Base-by-base conservation (phyloP, 2,113 vertebrate genomes). In the Genyomyrus donnyi region DNA sequence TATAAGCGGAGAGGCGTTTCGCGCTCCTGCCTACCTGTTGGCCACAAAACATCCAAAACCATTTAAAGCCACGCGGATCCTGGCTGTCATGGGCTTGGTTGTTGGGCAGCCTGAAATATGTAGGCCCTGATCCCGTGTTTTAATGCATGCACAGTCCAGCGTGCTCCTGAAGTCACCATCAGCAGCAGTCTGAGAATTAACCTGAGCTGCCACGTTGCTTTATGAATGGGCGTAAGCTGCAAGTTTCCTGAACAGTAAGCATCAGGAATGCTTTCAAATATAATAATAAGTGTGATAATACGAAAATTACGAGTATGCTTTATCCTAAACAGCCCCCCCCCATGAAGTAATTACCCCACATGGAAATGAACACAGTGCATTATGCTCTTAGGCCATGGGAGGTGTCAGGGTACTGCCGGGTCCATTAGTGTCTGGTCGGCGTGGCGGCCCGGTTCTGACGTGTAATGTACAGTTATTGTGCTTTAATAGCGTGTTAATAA, bases 31-130 rank as follows among this genome's bases (percentile, higher is more conserved):
- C 17, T 4, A 42, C 49, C 11, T 48, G 42, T 86, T 31, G 84
- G 24, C 27, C 91, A 92, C 91, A 24, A 90, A 93, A 94, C 94
- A 92, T 93, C 53, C 53, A 21, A 21, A 56, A 62, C 89, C n/a
- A 42, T 35, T 13, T 6, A 83, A 45, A 80, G 86, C 48, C 92
- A 91, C 92, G 89, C 91, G 11, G 89, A 91, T 90, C 92, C 92
- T 90, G 91, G 46, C 89, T 93, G 93, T 92, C 95, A 95, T 95
- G 94, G 94, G 90, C 92, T 56, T 94, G 94, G 95, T 95, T 95
- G 94, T 96, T 95, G 92, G 93, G 92, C 93, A 94, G 94, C 94
- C 94, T 94, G 94, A 95, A 95, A 93, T 95, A 94, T 94, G 95
- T 95, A 93, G 94, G 92, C 88, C 94, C 93, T 94, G 94, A 94